Evolutionary conservation across 2,797 vertebrate genomes (phyloP), one percentile per base, ranked within the genome.

Genomic region (Rhinophrynus dorsalis): DNA sequence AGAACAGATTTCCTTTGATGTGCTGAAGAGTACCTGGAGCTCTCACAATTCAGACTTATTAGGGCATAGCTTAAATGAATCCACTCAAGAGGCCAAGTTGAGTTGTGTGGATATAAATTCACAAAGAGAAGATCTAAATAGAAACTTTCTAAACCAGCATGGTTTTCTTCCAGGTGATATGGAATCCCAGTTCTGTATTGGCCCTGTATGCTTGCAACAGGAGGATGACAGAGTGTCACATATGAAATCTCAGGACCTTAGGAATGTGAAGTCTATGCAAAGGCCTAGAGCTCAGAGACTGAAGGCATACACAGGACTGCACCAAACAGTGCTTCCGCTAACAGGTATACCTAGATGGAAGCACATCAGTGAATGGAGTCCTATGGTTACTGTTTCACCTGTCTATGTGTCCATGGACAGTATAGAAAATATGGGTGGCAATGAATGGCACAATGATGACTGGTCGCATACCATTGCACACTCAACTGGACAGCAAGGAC

Each of bases 11-110:
- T 74, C 82, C 1, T 85, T 79, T 47, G 80, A 84, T 42, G 72
- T 84, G 54, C 54, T 83, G 17, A 81, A 76, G 68, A 79, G 81
- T 54, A 80, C 81, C 51, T 82, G 83, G 80, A 75, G 79, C 5
- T 65, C 74, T 40, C 68, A 78, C 21, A 47, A n/a, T n/a, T n/a
- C 70, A 1, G 68, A 77, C 0, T 1, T 2, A n/a, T 40, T 33
- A 0, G 5, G 12, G 7, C 1, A n/a, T 13, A 6, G 5, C 58
- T 0, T 1, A 6, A 1, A 57, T 17, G 9, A 10, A 17, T 47
- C 62, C 24, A 69, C 2, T 26, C 1, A 26, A 42, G 23, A 29
- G 55, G 29, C 42, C 56, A 21, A 8, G 18, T 17, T 44, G 2
- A 2, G 32, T 17, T 47, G 61, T 1, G 9, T 29, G 11, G 60